phyloP scores from a whole-genome alignment of 2,888 invertebrate species.

The Mycalesis mineus region DNA sequence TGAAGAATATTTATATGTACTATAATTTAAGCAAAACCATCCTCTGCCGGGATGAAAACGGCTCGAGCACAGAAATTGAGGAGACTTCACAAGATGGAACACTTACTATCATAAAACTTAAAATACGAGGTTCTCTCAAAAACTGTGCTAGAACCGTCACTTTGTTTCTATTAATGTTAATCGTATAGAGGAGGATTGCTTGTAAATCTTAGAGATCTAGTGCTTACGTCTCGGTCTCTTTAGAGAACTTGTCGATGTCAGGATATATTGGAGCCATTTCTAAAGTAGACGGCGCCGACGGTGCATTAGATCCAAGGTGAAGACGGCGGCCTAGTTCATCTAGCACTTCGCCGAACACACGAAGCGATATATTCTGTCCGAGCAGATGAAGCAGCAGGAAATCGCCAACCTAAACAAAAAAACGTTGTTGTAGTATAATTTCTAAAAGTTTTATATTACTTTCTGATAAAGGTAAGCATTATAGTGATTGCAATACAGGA shows the following conservation, averaged over 20 bases:
- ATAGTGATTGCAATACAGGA: too few relatives aligned
- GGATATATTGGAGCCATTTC: slow-evolving; percentile 93
- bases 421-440: background rate
- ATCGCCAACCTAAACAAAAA: slow-evolving; percentile 85
- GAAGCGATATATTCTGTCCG: slow-evolving; percentile 91
- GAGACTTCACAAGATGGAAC: slow-evolving; percentile 23
- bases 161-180: background rate
- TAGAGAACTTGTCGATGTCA: slow-evolving; percentile 85
- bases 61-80: slow-evolving; percentile 34
- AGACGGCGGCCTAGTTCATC: slow-evolving; percentile 86
- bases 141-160: slow-evolving; percentile 30
- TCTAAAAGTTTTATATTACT: too few relatives aligned
- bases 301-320: slow-evolving; percentile 85
- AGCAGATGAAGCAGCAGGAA: slow-evolving; percentile 89
- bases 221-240: slow-evolving; percentile 89
- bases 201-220: slow-evolving; percentile 12
- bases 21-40: slow-evolving; percentile 10
- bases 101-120: slow-evolving; percentile 1
- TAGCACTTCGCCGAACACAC: slow-evolving; percentile 87
- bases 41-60: slow-evolving; percentile 10
- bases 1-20: slow-evolving; percentile 16
- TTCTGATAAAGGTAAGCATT: too few relatives aligned
- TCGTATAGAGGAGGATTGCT: slow-evolving; percentile 21
- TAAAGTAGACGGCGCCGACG: slow-evolving; percentile 90
- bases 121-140: slow-evolving; percentile 29